phyloP scores from a whole-genome alignment of 2,113 vertebrate species.

The Hyperoodon ampullatus region DNA sequence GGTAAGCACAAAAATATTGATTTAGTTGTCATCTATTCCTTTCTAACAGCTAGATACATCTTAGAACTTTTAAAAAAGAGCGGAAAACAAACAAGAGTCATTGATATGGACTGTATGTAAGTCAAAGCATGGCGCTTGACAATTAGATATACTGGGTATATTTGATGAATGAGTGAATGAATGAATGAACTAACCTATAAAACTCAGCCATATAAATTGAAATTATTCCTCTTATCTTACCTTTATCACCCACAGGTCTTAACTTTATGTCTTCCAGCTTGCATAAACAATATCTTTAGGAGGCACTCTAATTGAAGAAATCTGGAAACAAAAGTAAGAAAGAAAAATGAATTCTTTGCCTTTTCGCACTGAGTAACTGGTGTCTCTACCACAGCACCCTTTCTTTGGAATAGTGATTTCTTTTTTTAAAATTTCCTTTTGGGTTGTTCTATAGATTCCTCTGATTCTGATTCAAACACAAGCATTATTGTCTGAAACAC shows the following conservation, averaged over 20 bases:
- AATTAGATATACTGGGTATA: background rate
- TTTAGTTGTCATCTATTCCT: background rate
- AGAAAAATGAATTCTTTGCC: conserved; percentile 1
- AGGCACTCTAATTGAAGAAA: background rate
- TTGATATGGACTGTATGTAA: background rate
- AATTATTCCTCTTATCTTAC: background rate
- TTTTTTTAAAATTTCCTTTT: background rate
- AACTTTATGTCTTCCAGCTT: background rate
- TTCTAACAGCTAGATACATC: background rate
- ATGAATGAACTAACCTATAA: background rate
- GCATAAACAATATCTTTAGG: background rate
- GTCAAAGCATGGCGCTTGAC: background rate
- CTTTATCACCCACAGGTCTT: background rate
- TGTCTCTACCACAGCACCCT: background rate
- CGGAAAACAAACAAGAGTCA: background rate
- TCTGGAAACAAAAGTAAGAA: background rate
- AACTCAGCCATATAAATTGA: background rate
- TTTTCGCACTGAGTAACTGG: background rate
- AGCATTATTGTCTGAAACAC: conserved; percentile 54
- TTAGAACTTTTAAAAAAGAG: background rate
- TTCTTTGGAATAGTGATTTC: conserved; percentile 2
- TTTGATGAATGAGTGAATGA: background rate
- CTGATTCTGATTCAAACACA: conserved; percentile 54
- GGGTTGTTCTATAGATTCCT: background rate
- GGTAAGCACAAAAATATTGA: background rate